phyloP scores from a whole-genome alignment of 2,113 vertebrate genomes.

The Eulemur macaco region DNA sequence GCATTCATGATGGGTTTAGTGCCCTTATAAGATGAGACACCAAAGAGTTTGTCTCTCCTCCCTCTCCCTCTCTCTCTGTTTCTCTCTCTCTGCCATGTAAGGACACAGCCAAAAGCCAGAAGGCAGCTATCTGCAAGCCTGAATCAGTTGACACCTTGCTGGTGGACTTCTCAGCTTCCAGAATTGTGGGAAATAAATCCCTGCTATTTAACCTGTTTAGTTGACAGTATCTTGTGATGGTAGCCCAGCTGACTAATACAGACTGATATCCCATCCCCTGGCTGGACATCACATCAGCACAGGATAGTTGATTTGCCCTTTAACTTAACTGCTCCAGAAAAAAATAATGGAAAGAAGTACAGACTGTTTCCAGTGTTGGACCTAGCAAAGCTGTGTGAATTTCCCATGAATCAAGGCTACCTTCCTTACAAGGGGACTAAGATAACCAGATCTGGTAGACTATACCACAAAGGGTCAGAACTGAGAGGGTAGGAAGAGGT shows the following conservation, averaged over 20 bases:
- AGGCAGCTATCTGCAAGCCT: background rate
- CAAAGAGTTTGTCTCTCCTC: background rate
- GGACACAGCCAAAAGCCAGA: background rate
- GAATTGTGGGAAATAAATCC: background rate
- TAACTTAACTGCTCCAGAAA: background rate
- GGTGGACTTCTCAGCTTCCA: background rate
- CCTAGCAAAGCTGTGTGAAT: background rate
- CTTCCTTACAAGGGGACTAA: background rate
- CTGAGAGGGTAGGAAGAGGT: background rate
- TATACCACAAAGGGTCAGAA: background rate
- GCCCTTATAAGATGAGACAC: background rate
- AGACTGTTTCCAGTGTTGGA: background rate
- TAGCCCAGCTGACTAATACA: background rate
- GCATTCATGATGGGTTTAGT: background rate
- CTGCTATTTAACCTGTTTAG: background rate
- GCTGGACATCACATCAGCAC: background rate
- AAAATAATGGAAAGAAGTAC: background rate
- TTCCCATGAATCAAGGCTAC: background rate
- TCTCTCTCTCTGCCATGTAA: rapidly evolving
- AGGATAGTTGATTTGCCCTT: background rate
- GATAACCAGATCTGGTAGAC: background rate
- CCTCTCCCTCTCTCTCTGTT: background rate
- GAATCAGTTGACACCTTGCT: background rate
- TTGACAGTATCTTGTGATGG: background rate
- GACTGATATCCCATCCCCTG: background rate